Evolutionary conservation across 2,797 vertebrate species (phyloP).

Genomic region (Clarias fuscus): DNA sequence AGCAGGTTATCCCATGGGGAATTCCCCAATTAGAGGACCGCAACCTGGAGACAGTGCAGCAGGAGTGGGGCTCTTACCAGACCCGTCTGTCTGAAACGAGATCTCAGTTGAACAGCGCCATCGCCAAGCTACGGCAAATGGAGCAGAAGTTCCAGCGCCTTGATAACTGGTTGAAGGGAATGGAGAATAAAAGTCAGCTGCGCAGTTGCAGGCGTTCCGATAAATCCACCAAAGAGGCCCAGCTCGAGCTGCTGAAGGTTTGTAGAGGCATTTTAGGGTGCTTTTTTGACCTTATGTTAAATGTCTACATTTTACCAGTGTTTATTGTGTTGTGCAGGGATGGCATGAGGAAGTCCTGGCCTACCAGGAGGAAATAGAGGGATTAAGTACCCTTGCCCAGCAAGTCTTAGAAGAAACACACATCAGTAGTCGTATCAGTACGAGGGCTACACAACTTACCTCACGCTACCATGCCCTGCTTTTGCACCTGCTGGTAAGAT

Average conservation of each 20-base stretch:
- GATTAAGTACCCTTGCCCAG: conserved; percentile 86
- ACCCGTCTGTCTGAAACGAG: conserved; percentile 81
- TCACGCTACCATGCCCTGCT: conserved; percentile 90
- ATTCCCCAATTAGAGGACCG: conserved; percentile 89
- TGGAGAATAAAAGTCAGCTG: conserved; percentile 80
- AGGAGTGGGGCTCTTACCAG: conserved; percentile 90
- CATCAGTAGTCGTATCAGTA: conserved; percentile 80
- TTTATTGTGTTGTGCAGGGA: conserved; percentile 70
- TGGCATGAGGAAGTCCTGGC: conserved; percentile 82
- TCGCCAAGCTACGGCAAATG: conserved; percentile 83
- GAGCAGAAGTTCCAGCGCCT: conserved; percentile 85
- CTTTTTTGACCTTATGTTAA: not conserved
- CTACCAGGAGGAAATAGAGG: conserved; percentile 90
- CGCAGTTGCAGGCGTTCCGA: conserved; percentile 79
- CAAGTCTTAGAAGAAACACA: conserved; percentile 90
- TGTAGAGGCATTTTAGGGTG: conserved; percentile 26
- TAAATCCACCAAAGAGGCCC: conserved; percentile 82
- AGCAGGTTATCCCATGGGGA: conserved; percentile 88
- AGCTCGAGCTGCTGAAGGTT: conserved; percentile 91
- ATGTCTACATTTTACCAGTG: not conserved
- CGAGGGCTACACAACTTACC: conserved; percentile 86
- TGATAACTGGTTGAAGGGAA: conserved; percentile 84
- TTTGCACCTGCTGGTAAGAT: conserved; percentile 83
- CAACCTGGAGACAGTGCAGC: conserved; percentile 82
- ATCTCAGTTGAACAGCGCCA: conserved; percentile 75